A percentile compares a stretch with the other conserved stretches of the same genome.
Evolutionary conservation across 2,113 vertebrate genomes (phyloP).

Genomic region (Microcebus lehilahytsara): DNA sequence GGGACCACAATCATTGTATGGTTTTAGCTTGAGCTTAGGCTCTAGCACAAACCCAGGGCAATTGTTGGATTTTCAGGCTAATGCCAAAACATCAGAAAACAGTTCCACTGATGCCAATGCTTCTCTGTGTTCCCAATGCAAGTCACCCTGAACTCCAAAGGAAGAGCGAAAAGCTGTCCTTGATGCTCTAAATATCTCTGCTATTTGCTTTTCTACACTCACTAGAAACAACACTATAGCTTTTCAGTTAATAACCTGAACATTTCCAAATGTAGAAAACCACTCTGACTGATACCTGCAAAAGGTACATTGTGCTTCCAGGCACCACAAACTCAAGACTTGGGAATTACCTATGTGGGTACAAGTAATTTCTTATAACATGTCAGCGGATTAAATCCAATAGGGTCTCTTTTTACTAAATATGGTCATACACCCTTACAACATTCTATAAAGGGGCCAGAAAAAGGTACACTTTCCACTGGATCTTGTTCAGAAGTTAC

Average conservation of each 20-base stretch:
- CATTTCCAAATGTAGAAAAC: not conserved
- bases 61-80: not conserved
- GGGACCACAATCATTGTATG: not conserved
- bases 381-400: not conserved
- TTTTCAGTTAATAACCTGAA: not conserved
- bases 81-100: not conserved
- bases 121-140: not conserved
- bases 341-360: not conserved
- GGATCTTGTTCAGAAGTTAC: not conserved
- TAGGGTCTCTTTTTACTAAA: not conserved
- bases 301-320: not conserved
- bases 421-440: not conserved
- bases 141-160: not conserved
- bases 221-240: not conserved
- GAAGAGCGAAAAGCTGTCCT: not conserved
- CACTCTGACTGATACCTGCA: not conserved
- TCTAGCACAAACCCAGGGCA: not conserved
- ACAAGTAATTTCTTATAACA: not conserved
- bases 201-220: not conserved
- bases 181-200: not conserved
- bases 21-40: not conserved
- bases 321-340: not conserved
- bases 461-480: not conserved
- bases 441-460: not conserved
- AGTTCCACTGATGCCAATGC: not conserved